Evolutionary conservation across 2,113 vertebrate species (phyloP).

Genomic region (Chionis minor): DNA sequence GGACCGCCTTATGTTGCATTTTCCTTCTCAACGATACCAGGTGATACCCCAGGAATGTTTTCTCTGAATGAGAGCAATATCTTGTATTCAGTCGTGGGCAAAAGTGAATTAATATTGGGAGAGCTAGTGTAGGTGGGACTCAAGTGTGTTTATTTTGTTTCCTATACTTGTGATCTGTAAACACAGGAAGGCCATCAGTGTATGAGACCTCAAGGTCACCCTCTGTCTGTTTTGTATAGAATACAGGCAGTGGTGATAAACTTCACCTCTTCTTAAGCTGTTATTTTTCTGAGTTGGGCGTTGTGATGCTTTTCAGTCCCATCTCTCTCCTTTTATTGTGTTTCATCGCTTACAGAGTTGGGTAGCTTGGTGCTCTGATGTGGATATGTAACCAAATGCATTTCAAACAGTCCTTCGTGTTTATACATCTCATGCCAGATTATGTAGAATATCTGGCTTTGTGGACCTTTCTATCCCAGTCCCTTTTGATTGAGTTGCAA

Average conservation of each 20-base stretch:
- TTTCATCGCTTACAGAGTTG: not conserved
- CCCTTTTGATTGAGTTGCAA: not conserved
- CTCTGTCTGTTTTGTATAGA: not conserved
- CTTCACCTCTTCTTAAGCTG: not conserved
- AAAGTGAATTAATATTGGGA: not conserved
- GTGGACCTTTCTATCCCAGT: not conserved
- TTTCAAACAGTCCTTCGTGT: not conserved
- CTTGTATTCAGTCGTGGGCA: not conserved
- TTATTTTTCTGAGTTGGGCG: not conserved
- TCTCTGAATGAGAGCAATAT: not conserved
- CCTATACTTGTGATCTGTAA: fast-evolving
- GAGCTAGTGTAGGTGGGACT: not conserved
- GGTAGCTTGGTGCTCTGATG: not conserved
- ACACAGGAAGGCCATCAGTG: not conserved
- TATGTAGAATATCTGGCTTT: not conserved
- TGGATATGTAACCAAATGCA: not conserved
- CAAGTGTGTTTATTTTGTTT: not conserved
- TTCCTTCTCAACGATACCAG: not conserved
- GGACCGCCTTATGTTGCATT: fast-evolving
- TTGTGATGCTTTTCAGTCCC: not conserved
- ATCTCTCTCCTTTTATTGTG: not conserved
- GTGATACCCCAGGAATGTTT: not conserved
- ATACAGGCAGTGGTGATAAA: not conserved
- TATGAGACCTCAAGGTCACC: not conserved
- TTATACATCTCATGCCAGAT: not conserved